These are phyloP conservation scores for Girardinus metallicus DNA, from an alignment of 2,797 vertebrate genomes.

Conservation along the genomic window DNA sequence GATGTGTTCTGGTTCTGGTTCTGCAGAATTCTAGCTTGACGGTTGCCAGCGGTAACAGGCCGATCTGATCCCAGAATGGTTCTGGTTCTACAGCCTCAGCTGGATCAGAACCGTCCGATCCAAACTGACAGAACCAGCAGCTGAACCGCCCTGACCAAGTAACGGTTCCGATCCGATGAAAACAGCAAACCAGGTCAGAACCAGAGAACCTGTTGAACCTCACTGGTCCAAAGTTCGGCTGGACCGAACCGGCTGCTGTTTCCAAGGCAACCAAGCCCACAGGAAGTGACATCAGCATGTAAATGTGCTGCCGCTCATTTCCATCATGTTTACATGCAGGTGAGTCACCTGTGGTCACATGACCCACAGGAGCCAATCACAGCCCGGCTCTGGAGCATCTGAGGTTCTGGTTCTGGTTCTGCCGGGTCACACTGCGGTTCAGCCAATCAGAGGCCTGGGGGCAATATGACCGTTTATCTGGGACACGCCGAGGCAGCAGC, in stretches of 20 bases:
- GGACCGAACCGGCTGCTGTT: background rate
- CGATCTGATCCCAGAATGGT: background rate
- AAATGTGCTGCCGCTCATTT: constrained; percentile 47
- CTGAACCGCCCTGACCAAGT: too few species aligned
- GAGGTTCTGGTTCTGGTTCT: background rate
- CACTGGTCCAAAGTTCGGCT: background rate
- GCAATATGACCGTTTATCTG: constrained; percentile 41
- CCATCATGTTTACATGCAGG: constrained; percentile 19
- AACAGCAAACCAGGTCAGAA: background rate
- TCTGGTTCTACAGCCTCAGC: background rate
- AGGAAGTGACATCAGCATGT: constrained; percentile 41
- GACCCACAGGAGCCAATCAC: background rate
- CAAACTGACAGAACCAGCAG: too few species aligned
- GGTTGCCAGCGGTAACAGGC: too few species aligned
- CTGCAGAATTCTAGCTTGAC: too few species aligned
- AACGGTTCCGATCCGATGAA: background rate
- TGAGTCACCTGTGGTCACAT: constrained; percentile 16
- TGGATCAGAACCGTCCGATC: background rate
- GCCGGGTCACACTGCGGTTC: background rate
- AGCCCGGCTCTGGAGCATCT: background rate
- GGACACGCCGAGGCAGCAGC: constrained; percentile 30
- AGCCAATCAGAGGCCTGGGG: constrained; percentile 31
- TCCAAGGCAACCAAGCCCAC: background rate
- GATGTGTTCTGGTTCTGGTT: too few species aligned
- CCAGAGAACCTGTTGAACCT: background rate